Percentiles rank a stretch among this genome's conserved stretches.
These are phyloP conservation scores for Heteromyza rotundicornis DNA, from an alignment of 2,888 invertebrate species.

Conservation along the genomic window DNA sequence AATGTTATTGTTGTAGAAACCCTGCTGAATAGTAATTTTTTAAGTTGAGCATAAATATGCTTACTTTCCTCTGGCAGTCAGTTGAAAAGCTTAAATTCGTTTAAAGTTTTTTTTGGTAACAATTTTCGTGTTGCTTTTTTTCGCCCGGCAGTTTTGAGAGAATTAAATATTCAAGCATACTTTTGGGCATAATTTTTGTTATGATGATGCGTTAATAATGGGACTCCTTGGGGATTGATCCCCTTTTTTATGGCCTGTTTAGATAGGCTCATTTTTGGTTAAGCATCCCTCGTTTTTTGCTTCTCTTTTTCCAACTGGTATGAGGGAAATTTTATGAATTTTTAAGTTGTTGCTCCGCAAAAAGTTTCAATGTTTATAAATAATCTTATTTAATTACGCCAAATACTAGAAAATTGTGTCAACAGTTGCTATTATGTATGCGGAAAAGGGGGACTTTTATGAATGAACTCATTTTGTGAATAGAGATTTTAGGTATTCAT, in stretches of 20 bases:
- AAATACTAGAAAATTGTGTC: no score
- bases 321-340: neutral
- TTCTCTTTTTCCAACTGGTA: neutral
- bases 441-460: no score
- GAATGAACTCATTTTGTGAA: no score
- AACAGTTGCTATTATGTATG: no score
- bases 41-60: neutral
- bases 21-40: no score
- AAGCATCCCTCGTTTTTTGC: neutral
- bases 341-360: neutral
- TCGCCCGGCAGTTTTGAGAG: neutral
- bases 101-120: no score
- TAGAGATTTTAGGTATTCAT: no score
- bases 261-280: neutral
- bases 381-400: no score
- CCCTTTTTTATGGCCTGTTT: neutral
- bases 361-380: no score
- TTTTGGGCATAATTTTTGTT: neutral
- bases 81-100: no score
- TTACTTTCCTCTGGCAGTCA: neutral
- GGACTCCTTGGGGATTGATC: neutral
- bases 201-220: conserved; percentile 9
- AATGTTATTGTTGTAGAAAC: no score
- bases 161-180: conserved; percentile 4
- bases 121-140: no score